Evolutionary conservation across 1,140 invertebrate species (phyloP).

Genomic region (Sipha flava): DNA sequence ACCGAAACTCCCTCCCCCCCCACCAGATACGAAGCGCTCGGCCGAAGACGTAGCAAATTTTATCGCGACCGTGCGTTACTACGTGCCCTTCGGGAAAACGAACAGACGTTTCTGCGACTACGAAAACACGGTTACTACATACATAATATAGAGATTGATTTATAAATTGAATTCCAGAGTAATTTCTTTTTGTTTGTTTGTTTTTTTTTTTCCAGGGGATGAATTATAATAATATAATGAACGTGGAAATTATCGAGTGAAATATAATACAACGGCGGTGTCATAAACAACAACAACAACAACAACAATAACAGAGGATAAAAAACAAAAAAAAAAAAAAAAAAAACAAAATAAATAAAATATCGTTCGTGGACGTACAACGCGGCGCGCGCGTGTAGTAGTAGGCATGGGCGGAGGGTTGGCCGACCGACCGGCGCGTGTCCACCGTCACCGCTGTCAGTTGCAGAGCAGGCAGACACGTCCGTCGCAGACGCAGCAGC

Average conservation of each 20-base stretch:
- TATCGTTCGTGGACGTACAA: background rate
- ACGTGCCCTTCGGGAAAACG: no score
- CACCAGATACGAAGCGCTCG: no score
- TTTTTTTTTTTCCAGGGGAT: background rate
- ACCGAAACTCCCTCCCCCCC: no score
- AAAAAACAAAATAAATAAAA: background rate
- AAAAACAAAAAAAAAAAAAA: background rate
- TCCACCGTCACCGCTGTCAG: slow-evolving; percentile 16
- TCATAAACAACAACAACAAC: background rate
- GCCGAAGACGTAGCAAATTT: no score
- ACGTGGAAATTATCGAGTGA: background rate
- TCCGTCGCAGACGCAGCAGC: background rate
- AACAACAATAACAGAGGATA: background rate
- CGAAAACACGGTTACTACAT: no score
- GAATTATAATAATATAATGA: background rate
- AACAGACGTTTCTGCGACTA: no score
- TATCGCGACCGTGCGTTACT: no score
- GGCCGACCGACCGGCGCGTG: slow-evolving; percentile 10
- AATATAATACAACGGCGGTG: background rate
- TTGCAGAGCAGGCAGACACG: background rate
- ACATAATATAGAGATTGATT: no score
- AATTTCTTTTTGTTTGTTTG: background rate
- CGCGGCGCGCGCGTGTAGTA: background rate
- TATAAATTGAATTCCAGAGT: background rate
- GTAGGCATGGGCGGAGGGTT: background rate